Evolutionary conservation across 2,113 vertebrate species (phyloP), one percentile per base, ranked within the genome.

Genomic region (Lycocorax pyrrhopterus): DNA sequence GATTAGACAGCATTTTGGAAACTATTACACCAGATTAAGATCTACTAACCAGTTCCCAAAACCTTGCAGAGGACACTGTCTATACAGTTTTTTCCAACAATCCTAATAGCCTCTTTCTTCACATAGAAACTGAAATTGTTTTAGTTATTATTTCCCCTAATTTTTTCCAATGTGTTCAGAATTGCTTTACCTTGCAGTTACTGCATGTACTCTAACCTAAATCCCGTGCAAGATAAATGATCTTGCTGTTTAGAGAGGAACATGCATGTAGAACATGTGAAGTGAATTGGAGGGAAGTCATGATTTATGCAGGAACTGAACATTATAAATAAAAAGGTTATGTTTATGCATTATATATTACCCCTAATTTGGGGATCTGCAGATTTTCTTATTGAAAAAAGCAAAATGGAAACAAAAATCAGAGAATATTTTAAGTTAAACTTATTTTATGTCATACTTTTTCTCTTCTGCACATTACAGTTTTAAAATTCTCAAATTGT

Each of bases 151-250:
- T 53, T 35, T 59, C 33, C 3, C 5, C 6, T 33, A 32, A 1
- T 2, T 68, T 84, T 83, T 86, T 74, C 30, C 41, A 16, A 20
- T 78, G 10, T n/a, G 9, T 59, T 56, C 53, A 43, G 41, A 46
- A 73, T 63, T 85, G 32, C 46, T 96, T 97, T 94, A 95, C 60
- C 88, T 95, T 96, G 84, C 88, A 89, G 29, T 89, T 83, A 75
- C 39, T 85, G 47, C 77, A 59, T 39, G 9, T 46, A 55, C 8
- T 33, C 10, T 84, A 39, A 56, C 16, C 21, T 77, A 86, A 89
- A 87, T 63, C 44, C 8, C 16, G 62, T 53, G 23, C 18, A 94
- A 62, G 13, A 44, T 20, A 71, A 86, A 63, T 1, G 39, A 41
- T 35, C 7, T 44, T 71, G 7, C 2, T 20, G 1, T 62, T 80